Evolutionary conservation across 2,113 vertebrate species (phyloP).

Genomic region (Anolis sagrei): DNA sequence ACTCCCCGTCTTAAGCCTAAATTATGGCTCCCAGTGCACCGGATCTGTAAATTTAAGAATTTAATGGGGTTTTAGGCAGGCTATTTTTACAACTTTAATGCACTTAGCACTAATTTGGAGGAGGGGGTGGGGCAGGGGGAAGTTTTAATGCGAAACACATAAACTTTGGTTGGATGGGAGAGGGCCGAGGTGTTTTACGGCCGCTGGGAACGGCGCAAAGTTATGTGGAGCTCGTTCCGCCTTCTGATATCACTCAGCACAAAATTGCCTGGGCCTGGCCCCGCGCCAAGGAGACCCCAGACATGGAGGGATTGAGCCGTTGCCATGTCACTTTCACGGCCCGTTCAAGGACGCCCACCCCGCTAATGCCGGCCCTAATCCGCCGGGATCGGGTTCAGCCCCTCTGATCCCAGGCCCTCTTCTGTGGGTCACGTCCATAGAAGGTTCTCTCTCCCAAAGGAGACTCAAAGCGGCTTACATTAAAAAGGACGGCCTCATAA

Average conservation of each 20-base stretch:
- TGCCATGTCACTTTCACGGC: slow-evolving; percentile 51
- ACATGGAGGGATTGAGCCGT: slow-evolving; percentile 53
- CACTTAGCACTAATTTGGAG: slow-evolving; percentile 74
- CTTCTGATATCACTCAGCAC: slow-evolving; percentile 74
- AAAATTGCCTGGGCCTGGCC: slow-evolving; percentile 67
- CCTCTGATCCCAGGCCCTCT: neutral
- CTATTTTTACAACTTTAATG: slow-evolving; percentile 70
- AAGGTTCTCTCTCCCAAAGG: too few relatives aligned
- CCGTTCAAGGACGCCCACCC: slow-evolving; percentile 61
- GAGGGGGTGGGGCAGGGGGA: neutral
- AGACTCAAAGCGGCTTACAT: too few relatives aligned
- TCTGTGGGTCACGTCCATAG: too few relatives aligned
- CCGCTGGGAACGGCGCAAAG: slow-evolving; percentile 66
- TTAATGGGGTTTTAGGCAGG: slow-evolving; percentile 62
- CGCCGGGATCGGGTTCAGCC: slow-evolving; percentile 63
- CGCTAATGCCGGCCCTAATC: slow-evolving; percentile 67
- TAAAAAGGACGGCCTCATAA: too few relatives aligned
- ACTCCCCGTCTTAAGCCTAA: slow-evolving; percentile 47
- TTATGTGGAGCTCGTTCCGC: slow-evolving; percentile 64
- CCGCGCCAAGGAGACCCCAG: slow-evolving; percentile 54
- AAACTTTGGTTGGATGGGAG: slow-evolving; percentile 68
- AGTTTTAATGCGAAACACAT: slow-evolving; percentile 72
- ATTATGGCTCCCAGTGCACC: slow-evolving; percentile 55
- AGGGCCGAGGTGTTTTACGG: slow-evolving; percentile 71
- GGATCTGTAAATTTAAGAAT: slow-evolving; percentile 45